Evolutionary conservation across 2,113 vertebrate genomes (phyloP).

Genomic region (Paramisgurnus dabryanus): DNA sequence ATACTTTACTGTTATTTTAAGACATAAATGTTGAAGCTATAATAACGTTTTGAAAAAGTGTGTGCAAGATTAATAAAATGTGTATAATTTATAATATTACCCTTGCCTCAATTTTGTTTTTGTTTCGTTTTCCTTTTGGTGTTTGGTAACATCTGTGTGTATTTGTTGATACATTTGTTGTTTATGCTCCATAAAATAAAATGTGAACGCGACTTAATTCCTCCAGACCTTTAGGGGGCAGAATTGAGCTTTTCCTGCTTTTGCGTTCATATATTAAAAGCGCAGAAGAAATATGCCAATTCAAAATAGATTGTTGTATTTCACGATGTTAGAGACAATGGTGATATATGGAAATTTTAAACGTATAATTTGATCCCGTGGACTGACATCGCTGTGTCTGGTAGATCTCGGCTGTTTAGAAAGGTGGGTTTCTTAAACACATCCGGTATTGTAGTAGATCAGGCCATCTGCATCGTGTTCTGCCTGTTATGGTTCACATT

Average conservation of each 20-base stretch:
- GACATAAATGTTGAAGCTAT: too few species aligned
- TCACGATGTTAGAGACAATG: background rate
- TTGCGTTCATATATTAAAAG: background rate
- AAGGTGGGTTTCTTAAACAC: constrained; percentile 1
- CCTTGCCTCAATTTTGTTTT: too few species aligned
- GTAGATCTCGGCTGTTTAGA: background rate
- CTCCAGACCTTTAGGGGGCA: constrained; percentile 2
- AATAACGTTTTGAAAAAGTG: too few species aligned
- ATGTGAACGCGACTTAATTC: background rate
- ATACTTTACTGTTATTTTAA: too few species aligned
- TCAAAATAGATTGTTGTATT: constrained; percentile 10
- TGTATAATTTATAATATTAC: too few species aligned
- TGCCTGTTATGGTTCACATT: background rate
- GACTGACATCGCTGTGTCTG: background rate
- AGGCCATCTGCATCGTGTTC: background rate
- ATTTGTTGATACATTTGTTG: too few species aligned
- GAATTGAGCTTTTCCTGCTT: background rate
- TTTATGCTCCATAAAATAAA: too few species aligned
- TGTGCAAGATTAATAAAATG: too few species aligned
- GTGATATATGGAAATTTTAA: background rate
- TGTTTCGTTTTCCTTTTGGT: too few species aligned
- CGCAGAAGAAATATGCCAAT: background rate
- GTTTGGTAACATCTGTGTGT: too few species aligned
- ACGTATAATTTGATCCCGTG: background rate
- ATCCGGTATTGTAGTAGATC: background rate